These are phyloP conservation scores for Drosophila burlai DNA, from an alignment of 1,140 invertebrate species.

Conservation along the genomic window DNA sequence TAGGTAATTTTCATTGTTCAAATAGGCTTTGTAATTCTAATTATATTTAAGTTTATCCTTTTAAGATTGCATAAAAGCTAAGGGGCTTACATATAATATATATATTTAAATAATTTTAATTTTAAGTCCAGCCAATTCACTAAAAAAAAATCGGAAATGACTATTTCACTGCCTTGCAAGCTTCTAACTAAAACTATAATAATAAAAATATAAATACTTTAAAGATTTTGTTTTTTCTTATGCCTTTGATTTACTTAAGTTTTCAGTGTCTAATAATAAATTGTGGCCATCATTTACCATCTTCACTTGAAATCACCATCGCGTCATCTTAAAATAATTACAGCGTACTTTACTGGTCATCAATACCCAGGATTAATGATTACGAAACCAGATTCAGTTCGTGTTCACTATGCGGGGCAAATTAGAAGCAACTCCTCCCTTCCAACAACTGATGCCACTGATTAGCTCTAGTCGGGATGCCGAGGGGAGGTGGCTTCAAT, in stretches of 20 bases:
- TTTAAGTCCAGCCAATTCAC: no score
- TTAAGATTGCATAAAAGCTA: no score
- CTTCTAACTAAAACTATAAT: no score
- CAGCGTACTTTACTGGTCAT: slow-evolving; percentile 5
- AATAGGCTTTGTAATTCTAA: neutral
- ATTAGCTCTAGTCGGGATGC: slow-evolving; percentile 14
- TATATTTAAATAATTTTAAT: no score
- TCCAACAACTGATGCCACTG: slow-evolving; percentile 16
- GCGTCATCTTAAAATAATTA: neutral
- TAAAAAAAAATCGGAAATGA: no score
- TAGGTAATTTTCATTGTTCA: neutral
- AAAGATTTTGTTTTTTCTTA: no score
- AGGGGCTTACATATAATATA: no score
- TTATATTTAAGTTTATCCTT: no score
- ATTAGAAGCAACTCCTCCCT: slow-evolving; percentile 23
- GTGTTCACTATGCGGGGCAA: slow-evolving; percentile 41
- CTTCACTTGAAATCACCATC: neutral
- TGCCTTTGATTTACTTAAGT: neutral
- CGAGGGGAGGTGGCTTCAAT: slow-evolving; percentile 24
- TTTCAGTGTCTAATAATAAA: neutral
- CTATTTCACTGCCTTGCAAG: no score
- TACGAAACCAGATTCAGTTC: slow-evolving; percentile 31
- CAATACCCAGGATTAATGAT: slow-evolving; percentile 15
- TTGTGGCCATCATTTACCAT: neutral
- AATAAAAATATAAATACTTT: no score